Conservation (phyloP, 2,888 invertebrate species). For the Chaetogeoica ovagalla region DNA sequence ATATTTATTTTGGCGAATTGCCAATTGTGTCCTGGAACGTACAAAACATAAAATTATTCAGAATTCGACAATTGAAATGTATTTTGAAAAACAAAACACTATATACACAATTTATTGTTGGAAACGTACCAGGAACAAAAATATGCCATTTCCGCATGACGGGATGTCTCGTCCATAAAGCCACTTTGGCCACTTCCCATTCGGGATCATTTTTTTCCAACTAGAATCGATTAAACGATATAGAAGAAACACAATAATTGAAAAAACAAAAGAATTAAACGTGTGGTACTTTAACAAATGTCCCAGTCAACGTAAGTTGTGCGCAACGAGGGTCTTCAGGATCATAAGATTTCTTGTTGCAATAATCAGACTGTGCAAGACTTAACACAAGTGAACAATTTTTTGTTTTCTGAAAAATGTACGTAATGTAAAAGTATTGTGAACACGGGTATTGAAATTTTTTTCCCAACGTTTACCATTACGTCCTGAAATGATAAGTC, state of each 20-base stretch:
- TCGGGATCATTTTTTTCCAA: constrained; percentile 65
- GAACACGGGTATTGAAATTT: background rate
- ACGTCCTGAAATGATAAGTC: constrained; percentile 72
- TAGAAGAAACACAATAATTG: background rate
- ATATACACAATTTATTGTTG: too few species aligned
- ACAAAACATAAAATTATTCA: background rate
- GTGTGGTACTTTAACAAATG: constrained; percentile 65
- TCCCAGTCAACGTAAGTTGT: constrained; percentile 71
- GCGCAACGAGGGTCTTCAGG: constrained; percentile 79
- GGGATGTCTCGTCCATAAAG: constrained; percentile 73
- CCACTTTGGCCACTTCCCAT: constrained; percentile 65
- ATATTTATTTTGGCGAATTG: constrained; percentile 78
- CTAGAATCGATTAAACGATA: constrained; percentile 59
- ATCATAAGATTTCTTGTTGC: constrained; percentile 67
- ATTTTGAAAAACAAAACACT: background rate
- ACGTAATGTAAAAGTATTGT: background rate
- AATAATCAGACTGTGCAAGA: constrained; percentile 71
- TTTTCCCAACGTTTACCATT: constrained; percentile 62
- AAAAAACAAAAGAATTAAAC: background rate
- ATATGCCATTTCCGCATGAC: constrained; percentile 70
- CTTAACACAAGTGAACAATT: constrained; percentile 71
- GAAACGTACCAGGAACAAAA: constrained; percentile 60
- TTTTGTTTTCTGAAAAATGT: constrained; percentile 62
- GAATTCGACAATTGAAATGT: background rate
- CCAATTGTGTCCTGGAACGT: constrained; percentile 74